phyloP scores from a whole-genome alignment of 2,888 invertebrate species.

The Myopa testacea region DNA sequence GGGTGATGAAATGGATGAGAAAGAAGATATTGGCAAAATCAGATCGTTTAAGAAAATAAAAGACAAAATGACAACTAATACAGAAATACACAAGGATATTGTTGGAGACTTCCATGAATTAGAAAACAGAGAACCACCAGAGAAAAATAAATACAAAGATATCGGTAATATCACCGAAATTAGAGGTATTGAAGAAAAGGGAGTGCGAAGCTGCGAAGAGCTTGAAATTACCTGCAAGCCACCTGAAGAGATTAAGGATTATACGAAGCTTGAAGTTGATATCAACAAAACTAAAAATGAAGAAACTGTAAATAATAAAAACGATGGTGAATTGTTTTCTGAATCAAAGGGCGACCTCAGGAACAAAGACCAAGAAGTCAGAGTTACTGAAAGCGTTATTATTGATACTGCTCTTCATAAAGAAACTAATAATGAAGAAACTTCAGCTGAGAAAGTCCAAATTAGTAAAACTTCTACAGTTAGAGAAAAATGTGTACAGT shows the following conservation, averaged over 20 bases:
- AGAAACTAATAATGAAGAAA: neutral
- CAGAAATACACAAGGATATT: neutral
- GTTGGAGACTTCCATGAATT: neutral
- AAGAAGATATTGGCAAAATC: neutral
- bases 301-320: neutral
- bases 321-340: too few species aligned
- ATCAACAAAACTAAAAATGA: neutral
- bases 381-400: too few species aligned
- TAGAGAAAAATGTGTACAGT: neutral
- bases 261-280: neutral
- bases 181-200: too few species aligned
- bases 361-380: too few species aligned
- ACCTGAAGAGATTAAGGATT: neutral
- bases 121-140: neutral
- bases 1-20: conserved; percentile 37
- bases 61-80: neutral
- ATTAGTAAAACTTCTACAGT: neutral
- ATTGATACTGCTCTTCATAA: too few species aligned
- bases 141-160: neutral
- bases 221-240: neutral
- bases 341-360: too few species aligned
- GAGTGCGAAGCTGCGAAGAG: too few species aligned
- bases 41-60: neutral
- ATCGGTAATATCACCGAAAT: neutral
- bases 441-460: too few species aligned